Evolutionary conservation across 2,888 invertebrate genomes (phyloP).

Genomic region (Hirtodrosophila histrioides): DNA sequence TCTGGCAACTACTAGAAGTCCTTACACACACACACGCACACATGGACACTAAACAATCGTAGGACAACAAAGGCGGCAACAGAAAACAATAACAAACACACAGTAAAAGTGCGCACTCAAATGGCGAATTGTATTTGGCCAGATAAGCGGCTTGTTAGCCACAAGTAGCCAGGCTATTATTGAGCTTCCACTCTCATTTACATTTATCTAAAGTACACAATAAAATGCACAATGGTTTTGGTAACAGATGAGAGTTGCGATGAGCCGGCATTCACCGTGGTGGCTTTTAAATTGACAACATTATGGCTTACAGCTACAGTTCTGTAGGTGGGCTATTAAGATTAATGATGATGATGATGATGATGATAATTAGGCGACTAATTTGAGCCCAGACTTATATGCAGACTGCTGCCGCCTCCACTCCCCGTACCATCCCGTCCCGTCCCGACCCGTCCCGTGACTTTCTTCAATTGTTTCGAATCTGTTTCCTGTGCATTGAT

Average conservation of each 20-base stretch:
- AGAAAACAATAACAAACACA: constrained; percentile 1
- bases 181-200: constrained; percentile 3
- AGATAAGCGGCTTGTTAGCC: constrained; percentile 6
- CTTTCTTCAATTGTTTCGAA: constrained; percentile 39
- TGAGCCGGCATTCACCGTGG: too few species aligned
- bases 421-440: too few species aligned
- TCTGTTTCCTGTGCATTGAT: constrained; percentile 60
- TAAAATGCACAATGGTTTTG: neutral
- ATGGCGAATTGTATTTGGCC: constrained; percentile 12
- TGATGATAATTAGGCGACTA: constrained; percentile 43
- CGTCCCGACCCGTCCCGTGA: too few species aligned
- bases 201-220: neutral
- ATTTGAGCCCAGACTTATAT: constrained; percentile 14
- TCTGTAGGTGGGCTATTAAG: too few species aligned
- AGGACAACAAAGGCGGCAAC: neutral
- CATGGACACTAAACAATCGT: too few species aligned
- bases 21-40: too few species aligned
- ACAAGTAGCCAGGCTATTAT: neutral
- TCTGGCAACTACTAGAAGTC: too few species aligned
- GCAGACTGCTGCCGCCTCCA: too few species aligned
- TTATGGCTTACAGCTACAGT: too few species aligned
- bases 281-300: too few species aligned
- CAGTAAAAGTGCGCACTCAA: constrained; percentile 11
- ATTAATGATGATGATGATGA: constrained; percentile 10
- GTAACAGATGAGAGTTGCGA: too few species aligned